These are phyloP conservation scores for Machaerirhynchus nigripectus DNA, from an alignment of 2,113 vertebrate species.

Conservation along the genomic window DNA sequence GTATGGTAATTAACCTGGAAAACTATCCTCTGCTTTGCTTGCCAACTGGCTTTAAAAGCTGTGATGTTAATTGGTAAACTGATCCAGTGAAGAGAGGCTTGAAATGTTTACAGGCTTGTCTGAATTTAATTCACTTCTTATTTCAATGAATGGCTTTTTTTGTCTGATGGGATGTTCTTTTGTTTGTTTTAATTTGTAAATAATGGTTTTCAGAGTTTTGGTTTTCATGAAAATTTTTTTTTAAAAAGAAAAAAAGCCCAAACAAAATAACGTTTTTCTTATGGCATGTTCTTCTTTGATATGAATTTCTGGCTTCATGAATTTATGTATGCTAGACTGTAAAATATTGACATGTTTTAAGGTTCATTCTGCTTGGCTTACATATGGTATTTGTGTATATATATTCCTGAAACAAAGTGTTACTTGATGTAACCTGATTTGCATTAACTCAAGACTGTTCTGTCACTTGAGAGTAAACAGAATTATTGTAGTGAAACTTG, in stretches of 20 bases:
- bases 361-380: not conserved
- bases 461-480: not conserved
- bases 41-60: slow-evolving; percentile 18
- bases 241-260: not conserved
- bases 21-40: not conserved
- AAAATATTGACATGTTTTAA: slow-evolving; percentile 14
- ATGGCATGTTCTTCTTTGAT: not conserved
- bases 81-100: not conserved
- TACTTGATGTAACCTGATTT: not conserved
- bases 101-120: slow-evolving; percentile 19
- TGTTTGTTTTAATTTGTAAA: not conserved
- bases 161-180: not conserved
- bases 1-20: slow-evolving; percentile 55
- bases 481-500: not conserved
- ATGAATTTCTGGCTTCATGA: not conserved
- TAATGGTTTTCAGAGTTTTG: not conserved
- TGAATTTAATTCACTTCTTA: slow-evolving; percentile 5
- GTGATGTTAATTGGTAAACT: slow-evolving; percentile 36
- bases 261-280: not conserved
- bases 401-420: not conserved
- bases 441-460: not conserved
- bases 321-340: not conserved
- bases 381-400: not conserved
- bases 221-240: not conserved
- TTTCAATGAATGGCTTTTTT: not conserved